Evolutionary conservation across 2,888 invertebrate species (phyloP), one percentile per base, ranked within the genome.

Genomic region (Campoplex nolae): DNA sequence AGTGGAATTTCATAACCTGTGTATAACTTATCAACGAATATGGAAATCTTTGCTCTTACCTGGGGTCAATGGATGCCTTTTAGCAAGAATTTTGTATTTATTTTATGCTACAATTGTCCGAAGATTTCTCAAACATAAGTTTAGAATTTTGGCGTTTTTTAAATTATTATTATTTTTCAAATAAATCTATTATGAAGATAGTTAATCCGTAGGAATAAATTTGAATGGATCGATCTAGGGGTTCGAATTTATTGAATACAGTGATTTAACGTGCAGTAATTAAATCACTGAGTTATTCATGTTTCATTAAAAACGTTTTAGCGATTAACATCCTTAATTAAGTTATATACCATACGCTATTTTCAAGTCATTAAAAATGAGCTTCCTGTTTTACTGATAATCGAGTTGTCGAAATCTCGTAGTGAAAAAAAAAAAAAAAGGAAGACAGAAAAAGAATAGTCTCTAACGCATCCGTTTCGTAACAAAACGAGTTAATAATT

Each of bases 401-500:
- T 62, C 58, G 75, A 75, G 56, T 75, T 42, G 16, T 56, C n/a
- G 56, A 38, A 6, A 51, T 77, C 18, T 77, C 51, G 13, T 18
- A 2, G 67, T 28, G 42, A 58, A n/a, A 32, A 35, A 35, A 62
- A 35, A 62, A 42, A 62, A 38, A 4, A 38, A 6, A 38, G 38
- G 32, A 62, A 23, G 23, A 23, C 23, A 23, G 23, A 23, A 23
- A 38, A 38, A 38, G 38, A 4, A 62, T 3, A 11, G 32, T 62
- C 32, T 62, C 16, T 32, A 32, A 62, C 62, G 16, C 62, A 62
- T 62, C 32, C 42, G 75, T 58, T 38, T 58, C 42, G 56, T 58
- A 13, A 28, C 71, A 51, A 67, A 67, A 77, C 77, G 51, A 45
- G 35, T 65, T 28, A 54, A 54, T 73, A 51, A 67, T 67, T 77